Evolutionary conservation across 2,113 vertebrate species (phyloP).

Genomic region (Henicopernis longicauda): DNA sequence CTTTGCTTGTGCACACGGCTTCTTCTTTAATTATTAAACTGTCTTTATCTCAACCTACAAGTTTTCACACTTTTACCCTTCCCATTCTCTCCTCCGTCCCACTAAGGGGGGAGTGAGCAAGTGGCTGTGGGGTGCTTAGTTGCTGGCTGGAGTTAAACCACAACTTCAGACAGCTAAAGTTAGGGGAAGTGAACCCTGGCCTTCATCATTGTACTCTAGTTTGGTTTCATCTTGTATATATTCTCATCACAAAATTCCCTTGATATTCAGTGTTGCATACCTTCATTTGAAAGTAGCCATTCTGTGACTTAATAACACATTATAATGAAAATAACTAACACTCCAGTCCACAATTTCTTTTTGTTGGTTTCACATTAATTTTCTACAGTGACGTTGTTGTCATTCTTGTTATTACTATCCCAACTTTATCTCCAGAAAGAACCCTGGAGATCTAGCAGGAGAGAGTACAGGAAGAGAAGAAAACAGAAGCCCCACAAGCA

Average conservation of each 20-base stretch:
- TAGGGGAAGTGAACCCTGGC: neutral
- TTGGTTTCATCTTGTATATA: neutral
- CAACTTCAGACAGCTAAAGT: neutral
- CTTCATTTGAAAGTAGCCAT: neutral
- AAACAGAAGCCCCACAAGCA: neutral
- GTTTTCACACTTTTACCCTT: neutral
- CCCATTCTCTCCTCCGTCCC: neutral
- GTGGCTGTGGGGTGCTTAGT: neutral
- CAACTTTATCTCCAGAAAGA: neutral
- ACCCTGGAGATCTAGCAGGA: neutral
- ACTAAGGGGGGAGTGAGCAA: rapidly evolving
- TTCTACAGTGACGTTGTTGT: neutral
- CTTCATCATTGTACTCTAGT: neutral
- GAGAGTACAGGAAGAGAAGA: neutral
- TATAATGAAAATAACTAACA: neutral
- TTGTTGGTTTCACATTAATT: neutral
- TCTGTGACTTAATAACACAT: neutral
- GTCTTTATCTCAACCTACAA: neutral
- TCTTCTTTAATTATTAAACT: neutral
- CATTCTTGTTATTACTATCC: neutral
- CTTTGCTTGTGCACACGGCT: neutral
- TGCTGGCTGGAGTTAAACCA: neutral
- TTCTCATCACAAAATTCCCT: neutral
- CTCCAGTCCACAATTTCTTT: neutral
- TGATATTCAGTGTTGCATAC: neutral